A percentile compares a stretch with the other conserved stretches of the same genome.
These are phyloP conservation scores for Mola mola DNA, from an alignment of 2,113 vertebrate species.

Conservation along the genomic window DNA sequence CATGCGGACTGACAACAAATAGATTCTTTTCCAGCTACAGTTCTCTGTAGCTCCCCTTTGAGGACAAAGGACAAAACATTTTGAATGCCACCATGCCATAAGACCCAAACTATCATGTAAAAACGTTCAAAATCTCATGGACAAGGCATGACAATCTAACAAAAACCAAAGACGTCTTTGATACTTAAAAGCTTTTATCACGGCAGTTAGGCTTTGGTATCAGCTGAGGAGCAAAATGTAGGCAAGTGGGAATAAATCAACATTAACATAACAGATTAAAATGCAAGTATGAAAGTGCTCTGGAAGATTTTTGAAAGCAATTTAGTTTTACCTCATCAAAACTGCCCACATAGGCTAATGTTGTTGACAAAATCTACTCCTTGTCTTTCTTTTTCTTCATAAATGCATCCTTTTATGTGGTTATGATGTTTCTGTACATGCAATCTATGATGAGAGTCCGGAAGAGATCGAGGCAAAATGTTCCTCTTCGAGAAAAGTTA, in stretches of 20 bases:
- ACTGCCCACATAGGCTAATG: background rate
- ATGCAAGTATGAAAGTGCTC: conserved; percentile 33
- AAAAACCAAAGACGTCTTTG: conserved; percentile 42
- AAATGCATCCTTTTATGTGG: too few relatives aligned
- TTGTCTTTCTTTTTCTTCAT: too few relatives aligned
- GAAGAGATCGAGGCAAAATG: conserved; percentile 22
- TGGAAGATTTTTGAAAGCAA: conserved; percentile 1
- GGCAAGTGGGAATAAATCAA: conserved; percentile 33
- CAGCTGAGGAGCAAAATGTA: conserved; percentile 33
- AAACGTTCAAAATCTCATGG: conserved; percentile 53
- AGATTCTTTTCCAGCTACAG: conserved; percentile 67
- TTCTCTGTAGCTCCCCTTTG: conserved; percentile 63
- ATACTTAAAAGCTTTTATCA: conserved; percentile 37
- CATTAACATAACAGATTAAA: conserved; percentile 38
- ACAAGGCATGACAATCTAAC: conserved; percentile 64
- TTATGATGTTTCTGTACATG: too few relatives aligned
- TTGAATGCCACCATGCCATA: conserved; percentile 56
- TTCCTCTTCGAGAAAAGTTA: conserved; percentile 27
- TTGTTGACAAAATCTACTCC: too few relatives aligned
- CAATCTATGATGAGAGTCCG: conserved; percentile 13
- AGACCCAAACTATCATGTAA: conserved; percentile 56
- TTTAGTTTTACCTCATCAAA: conserved; percentile 11
- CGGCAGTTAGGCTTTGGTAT: conserved; percentile 24
- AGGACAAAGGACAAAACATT: conserved; percentile 73
- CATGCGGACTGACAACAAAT: conserved; percentile 78